A percentile compares a stretch with the other conserved stretches of the same genome.
These are phyloP conservation scores for Cyrtonyx montezumae DNA, from an alignment of 2,113 vertebrate species.

Conservation along the genomic window DNA sequence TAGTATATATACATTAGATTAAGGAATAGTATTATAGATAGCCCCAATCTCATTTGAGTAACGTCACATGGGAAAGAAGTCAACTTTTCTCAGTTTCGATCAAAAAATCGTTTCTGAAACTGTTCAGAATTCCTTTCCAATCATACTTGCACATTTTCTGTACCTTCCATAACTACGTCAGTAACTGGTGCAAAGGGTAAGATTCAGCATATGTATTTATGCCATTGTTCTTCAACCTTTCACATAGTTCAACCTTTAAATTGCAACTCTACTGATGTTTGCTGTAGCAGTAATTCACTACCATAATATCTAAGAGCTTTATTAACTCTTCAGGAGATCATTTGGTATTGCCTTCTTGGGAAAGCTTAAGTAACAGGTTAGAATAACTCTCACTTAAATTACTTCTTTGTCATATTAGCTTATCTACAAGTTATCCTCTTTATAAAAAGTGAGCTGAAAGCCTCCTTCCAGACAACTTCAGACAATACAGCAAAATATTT, in stretches of 20 bases:
- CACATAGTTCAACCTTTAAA: neutral
- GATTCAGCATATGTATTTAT: neutral
- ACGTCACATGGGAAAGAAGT: neutral
- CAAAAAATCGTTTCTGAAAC: neutral
- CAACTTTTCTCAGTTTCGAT: neutral
- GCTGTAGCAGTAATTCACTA: neutral
- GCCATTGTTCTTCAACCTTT: neutral
- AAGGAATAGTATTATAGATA: neutral
- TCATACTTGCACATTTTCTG: rapidly evolving
- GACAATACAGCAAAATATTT: neutral
- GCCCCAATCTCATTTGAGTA: neutral
- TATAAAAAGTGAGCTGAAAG: neutral
- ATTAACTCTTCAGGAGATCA: neutral
- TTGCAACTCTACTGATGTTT: neutral
- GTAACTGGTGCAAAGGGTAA: neutral
- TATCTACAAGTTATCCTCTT: neutral
- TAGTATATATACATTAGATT: neutral
- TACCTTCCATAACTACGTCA: neutral
- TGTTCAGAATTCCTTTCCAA: neutral
- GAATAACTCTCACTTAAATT: neutral
- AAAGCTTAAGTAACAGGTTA: neutral
- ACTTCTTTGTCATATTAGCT: neutral
- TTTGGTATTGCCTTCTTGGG: neutral
- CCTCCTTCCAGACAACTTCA: neutral
- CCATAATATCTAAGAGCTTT: neutral